phyloP scores from a whole-genome alignment of 2,888 invertebrate genomes.

The Prosopocoilus inquinatus region DNA sequence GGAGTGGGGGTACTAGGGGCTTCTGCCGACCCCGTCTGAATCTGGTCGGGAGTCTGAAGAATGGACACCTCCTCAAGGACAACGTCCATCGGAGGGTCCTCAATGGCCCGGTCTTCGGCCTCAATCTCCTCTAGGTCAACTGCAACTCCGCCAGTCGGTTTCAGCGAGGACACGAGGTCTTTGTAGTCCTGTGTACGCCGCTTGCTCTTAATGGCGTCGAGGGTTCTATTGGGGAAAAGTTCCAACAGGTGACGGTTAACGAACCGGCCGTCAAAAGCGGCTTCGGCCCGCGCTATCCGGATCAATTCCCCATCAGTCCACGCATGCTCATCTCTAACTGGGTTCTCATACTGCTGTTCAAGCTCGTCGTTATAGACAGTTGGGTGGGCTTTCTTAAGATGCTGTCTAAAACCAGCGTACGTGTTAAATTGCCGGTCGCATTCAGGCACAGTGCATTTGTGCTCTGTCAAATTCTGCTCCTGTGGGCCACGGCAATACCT shows the following conservation, averaged over 20 bases:
- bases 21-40: too few relatives aligned
- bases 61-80: too few relatives aligned
- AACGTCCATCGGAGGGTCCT: background rate
- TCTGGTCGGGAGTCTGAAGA: too few relatives aligned
- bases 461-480: too few relatives aligned
- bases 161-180: background rate
- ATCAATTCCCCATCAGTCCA: background rate
- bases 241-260: constrained; percentile 5
- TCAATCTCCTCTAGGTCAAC: background rate
- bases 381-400: constrained; percentile 13
- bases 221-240: constrained; percentile 1
- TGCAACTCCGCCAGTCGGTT: background rate
- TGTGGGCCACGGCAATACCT: too few relatives aligned
- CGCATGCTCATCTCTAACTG: constrained; percentile 1
- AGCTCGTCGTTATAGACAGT: too few relatives aligned
- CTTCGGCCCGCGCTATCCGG: constrained; percentile 6
- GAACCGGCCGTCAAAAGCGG: background rate
- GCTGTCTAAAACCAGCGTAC: constrained; percentile 12
- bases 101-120: background rate
- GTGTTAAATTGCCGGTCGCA: background rate
- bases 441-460: too few relatives aligned
- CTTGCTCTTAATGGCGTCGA: constrained; percentile 2
- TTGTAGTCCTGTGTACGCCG: background rate
- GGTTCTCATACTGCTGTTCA: too few relatives aligned
- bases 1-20: too few relatives aligned